These are phyloP conservation scores for Chromobotia macracanthus DNA, from an alignment of 2,797 vertebrate species.

Conservation along the genomic window DNA sequence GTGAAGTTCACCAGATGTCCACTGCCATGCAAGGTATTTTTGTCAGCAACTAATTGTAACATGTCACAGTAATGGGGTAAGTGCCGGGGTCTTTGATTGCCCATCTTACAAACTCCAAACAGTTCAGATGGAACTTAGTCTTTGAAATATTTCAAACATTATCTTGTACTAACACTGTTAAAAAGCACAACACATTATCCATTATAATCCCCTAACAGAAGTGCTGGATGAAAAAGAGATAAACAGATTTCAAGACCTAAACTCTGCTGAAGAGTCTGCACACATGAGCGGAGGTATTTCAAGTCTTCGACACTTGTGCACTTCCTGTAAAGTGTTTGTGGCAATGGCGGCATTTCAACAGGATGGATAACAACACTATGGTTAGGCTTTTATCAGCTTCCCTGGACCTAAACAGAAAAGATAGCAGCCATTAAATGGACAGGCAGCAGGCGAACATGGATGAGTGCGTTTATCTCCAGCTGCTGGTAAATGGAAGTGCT, in stretches of 20 bases:
- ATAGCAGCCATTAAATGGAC: constrained; percentile 79
- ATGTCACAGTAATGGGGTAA: background rate
- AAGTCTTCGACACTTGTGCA: constrained; percentile 75
- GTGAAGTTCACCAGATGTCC: background rate
- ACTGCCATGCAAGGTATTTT: background rate
- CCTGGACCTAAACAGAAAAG: constrained; percentile 67
- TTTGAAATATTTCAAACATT: background rate
- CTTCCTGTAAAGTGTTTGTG: constrained; percentile 83
- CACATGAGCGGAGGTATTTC: constrained; percentile 53
- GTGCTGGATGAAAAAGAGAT: background rate
- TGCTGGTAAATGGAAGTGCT: constrained; percentile 64
- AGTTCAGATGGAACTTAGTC: background rate
- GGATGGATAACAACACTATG: constrained; percentile 74
- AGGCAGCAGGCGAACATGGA: constrained; percentile 73
- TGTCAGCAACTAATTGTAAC: background rate
- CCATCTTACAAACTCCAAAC: background rate
- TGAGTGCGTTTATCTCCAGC: constrained; percentile 67
- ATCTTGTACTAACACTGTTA: background rate
- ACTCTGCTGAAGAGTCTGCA: no score
- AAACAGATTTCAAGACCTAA: background rate
- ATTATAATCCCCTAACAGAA: constrained; percentile 8
- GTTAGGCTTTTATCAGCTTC: constrained; percentile 76
- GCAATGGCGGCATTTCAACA: constrained; percentile 83
- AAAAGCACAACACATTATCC: background rate
- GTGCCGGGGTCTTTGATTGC: background rate